These are phyloP conservation scores for Acanthopleura granulata DNA, from an alignment of 2,888 invertebrate species.

Conservation along the genomic window DNA sequence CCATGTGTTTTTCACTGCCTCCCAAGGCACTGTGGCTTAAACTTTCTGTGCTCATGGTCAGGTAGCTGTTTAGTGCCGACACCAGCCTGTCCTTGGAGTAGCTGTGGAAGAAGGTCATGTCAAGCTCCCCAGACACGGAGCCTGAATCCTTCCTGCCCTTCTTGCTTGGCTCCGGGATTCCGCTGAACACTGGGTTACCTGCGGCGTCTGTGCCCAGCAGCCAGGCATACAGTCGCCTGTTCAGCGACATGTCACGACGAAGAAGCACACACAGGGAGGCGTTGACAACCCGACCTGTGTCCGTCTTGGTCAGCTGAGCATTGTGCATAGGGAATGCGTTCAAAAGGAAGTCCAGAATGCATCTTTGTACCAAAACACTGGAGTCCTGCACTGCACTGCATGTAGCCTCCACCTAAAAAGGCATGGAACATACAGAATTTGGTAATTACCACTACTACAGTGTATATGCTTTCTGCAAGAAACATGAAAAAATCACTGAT, in stretches of 20 bases:
- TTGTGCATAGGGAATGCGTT: conserved; percentile 88
- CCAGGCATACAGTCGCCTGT: conserved; percentile 88
- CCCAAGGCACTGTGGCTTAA: conserved; percentile 26
- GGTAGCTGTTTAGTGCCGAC: conserved; percentile 56
- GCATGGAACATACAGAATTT: no score
- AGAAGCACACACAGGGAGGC: conserved; percentile 81
- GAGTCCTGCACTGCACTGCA: conserved; percentile 85
- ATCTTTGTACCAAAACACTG: conserved; percentile 86
- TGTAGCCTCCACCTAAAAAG: conserved; percentile 78
- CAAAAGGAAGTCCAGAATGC: conserved; percentile 85
- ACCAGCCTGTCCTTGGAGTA: conserved; percentile 78
- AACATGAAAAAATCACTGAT: no score
- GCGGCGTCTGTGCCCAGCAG: conserved; percentile 78
- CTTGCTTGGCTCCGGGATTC: not conserved
- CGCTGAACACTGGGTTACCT: conserved; percentile 27
- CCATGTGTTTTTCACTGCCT: conserved; percentile 25
- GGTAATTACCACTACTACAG: no score
- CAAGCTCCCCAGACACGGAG: conserved; percentile 48
- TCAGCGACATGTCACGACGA: conserved; percentile 89
- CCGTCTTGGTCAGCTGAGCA: conserved; percentile 76
- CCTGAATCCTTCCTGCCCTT: conserved; percentile 37
- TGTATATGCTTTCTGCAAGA: no score
- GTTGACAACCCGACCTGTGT: conserved; percentile 80
- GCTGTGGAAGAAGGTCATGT: conserved; percentile 75
- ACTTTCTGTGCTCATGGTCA: conserved; percentile 20